These are phyloP conservation scores for Peromyscus californicus DNA, from an alignment of 2,113 vertebrate species.

Conservation along the genomic window DNA sequence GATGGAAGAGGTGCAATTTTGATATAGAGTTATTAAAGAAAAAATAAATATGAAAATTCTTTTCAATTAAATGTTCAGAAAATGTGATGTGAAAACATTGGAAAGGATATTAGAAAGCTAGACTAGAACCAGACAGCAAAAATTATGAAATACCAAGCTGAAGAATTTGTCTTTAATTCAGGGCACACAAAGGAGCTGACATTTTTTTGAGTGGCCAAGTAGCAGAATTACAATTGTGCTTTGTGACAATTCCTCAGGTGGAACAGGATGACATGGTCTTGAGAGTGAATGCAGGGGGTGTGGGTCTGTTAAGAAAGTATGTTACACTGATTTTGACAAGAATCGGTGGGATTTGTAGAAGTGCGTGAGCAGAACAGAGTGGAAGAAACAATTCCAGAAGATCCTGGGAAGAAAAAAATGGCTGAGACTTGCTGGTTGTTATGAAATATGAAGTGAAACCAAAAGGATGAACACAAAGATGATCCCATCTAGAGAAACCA, in stretches of 20 bases:
- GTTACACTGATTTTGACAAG: background rate
- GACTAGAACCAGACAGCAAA: background rate
- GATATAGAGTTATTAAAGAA: background rate
- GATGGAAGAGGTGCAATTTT: background rate
- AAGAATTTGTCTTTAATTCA: slow-evolving; percentile 18
- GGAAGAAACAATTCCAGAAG: slow-evolving; percentile 16
- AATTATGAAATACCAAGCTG: background rate
- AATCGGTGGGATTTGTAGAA: background rate
- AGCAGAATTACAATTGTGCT: background rate
- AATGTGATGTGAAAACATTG: background rate
- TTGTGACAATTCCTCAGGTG: background rate
- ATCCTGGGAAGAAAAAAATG: background rate
- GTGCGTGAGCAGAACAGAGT: background rate
- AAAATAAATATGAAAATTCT: background rate
- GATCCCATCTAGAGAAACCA: background rate
- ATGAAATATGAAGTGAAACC: background rate
- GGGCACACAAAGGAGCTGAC: background rate
- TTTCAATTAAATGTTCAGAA: background rate
- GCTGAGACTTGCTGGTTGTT: background rate
- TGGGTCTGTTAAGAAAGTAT: background rate
- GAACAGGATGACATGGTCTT: background rate
- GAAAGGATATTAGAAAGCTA: slow-evolving; percentile 18
- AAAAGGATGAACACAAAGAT: background rate
- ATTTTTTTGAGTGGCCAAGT: background rate
- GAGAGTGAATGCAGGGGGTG: background rate